Base-by-base conservation (phyloP, 2,113 vertebrate genomes). In the Sclerurus mexicanus region DNA sequence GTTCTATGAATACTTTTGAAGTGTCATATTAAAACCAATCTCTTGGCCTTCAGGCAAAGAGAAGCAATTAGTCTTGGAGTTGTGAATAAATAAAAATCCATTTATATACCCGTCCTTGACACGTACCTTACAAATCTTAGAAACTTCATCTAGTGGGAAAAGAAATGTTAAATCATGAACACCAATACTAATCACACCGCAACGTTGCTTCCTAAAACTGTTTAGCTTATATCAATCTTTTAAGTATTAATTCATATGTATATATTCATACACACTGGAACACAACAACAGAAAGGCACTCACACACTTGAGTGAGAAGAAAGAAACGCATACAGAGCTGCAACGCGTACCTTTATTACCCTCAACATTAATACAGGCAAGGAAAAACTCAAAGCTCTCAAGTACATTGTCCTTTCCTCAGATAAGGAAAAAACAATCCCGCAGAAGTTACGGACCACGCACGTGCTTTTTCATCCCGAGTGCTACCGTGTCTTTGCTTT, bases 31-130 rank as follows among this genome's bases (percentile, higher is more conserved):
- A 98, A 98, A 98, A 98, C 98, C 98, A 98, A 98, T 98, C 98
- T 98, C 97, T 91, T 97, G 98, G 98, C 98, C 98, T 98, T 98
- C 97, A 98, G 98, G 98, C 98, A 98, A 98, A 98, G 97, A 97
- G 98, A 98, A 98, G 98, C 98, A 98, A 98, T 98, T 98, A 98
- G 98, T 98, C 97, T 98, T 98, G 96, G 97, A 98, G 98, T 98
- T 98, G 98, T 98, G 98, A 98, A 98, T 98, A 98, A 98, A 98
- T 98, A 98, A 98, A 98, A 98, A 98, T 98, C 98, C 98, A 98
- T 98, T 98, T 98, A 98, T 98, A 98, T 95, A 98, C 97, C 97
- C 97, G 98, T 98, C 98, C 98, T 98, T 98, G 98, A 98, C 98
- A 98, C 85, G 97, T 98, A 98, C 98, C 98, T 98, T 98, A 98